phyloP scores from a whole-genome alignment of 2,888 invertebrate species.

The Axea sp. region DNA sequence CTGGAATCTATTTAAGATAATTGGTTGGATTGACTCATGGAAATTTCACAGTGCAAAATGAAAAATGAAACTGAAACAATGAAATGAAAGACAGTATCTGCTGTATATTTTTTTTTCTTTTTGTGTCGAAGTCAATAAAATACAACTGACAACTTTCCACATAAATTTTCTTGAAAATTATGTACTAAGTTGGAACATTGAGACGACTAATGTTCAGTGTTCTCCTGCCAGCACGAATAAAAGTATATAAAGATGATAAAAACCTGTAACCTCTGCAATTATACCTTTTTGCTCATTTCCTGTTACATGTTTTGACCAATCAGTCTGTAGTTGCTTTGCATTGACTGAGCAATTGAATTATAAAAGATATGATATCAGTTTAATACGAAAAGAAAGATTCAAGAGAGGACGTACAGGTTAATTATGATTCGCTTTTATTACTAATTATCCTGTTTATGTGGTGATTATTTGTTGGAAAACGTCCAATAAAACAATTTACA shows the following conservation, averaged over 20 bases:
- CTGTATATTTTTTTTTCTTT: too few relatives aligned
- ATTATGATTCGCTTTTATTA: conserved; percentile 21
- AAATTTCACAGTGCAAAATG: too few relatives aligned
- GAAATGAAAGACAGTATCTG: too few relatives aligned
- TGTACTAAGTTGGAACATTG: conserved; percentile 5
- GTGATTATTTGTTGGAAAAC: conserved; percentile 13
- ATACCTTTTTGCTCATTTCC: too few relatives aligned
- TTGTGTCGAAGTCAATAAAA: not conserved
- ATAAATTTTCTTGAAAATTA: conserved; percentile 1
- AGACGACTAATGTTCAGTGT: conserved; percentile 6
- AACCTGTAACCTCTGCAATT: conserved; percentile 18
- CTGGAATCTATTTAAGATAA: too few relatives aligned
- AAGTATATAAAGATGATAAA: conserved; percentile 23
- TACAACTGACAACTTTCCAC: conserved; percentile 1
- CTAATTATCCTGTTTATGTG: not conserved
- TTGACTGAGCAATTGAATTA: conserved; percentile 33
- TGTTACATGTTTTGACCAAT: conserved; percentile 29
- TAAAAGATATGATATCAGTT: too few relatives aligned
- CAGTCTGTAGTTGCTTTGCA: conserved; percentile 8
- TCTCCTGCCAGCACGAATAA: too few relatives aligned
- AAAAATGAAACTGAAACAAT: too few relatives aligned
- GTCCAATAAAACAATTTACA: too few relatives aligned
- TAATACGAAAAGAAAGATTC: conserved; percentile 3
- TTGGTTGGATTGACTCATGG: too few relatives aligned
- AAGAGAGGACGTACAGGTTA: conserved; percentile 4